Evolutionary conservation across 2,113 vertebrate genomes (phyloP).

Genomic region (Antigone vipio): DNA sequence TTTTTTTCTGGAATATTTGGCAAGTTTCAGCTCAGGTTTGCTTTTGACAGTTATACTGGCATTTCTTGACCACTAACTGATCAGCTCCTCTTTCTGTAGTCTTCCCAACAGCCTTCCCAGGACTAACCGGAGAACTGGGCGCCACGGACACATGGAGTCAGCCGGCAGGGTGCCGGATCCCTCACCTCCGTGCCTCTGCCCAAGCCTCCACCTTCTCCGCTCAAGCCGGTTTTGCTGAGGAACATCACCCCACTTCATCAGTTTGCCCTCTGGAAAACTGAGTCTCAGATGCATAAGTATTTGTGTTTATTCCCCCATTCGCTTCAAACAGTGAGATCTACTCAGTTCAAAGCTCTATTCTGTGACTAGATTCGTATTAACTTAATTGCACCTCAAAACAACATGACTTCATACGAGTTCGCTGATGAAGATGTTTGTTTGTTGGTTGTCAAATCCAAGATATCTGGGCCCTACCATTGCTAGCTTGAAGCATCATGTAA

Average conservation of each 20-base stretch:
- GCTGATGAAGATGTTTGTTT: neutral
- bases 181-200: neutral
- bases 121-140: neutral
- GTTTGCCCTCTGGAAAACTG: neutral
- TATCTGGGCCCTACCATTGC: neutral
- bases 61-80: neutral
- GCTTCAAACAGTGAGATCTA: neutral
- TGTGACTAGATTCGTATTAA: neutral
- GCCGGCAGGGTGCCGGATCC: neutral
- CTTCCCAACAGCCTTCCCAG: neutral
- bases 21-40: neutral
- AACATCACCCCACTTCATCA: neutral
- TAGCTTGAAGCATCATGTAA: neutral
- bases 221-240: neutral
- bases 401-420: neutral
- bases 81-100: neutral
- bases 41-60: neutral
- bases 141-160: rapidly evolving
- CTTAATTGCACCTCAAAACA: conserved; percentile 37
- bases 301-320: neutral
- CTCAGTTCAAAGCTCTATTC: conserved; percentile 27
- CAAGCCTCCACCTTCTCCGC: neutral
- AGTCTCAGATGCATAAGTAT: rapidly evolving
- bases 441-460: neutral
- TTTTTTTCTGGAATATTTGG: neutral